A percentile compares a stretch with the other conserved stretches of the same genome.
These are phyloP conservation scores for Paramormyrops hopkinsi DNA, from an alignment of 2,797 vertebrate genomes.

Conservation along the genomic window DNA sequence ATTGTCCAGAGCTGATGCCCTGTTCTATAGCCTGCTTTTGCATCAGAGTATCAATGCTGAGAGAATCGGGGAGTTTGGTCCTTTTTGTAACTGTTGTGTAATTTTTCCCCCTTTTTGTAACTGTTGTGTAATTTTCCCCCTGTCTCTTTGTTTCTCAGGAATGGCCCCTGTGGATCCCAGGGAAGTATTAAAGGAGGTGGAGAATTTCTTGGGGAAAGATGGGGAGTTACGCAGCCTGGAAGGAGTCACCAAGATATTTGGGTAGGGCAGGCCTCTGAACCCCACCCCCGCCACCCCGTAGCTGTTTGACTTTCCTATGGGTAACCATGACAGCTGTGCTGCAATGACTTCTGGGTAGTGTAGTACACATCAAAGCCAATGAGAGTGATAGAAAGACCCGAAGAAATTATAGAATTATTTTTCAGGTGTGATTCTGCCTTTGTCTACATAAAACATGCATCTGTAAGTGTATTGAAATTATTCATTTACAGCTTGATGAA, in stretches of 20 bases:
- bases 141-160: slow-evolving; percentile 30
- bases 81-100: background rate
- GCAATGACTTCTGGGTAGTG: background rate
- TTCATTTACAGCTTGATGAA: slow-evolving; percentile 78
- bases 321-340: background rate
- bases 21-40: background rate
- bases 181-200: slow-evolving; percentile 86
- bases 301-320: background rate
- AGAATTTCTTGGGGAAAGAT: slow-evolving; percentile 80
- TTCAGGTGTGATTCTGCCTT: background rate
- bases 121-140: background rate
- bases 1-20: background rate
- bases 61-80: background rate
- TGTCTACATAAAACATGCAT: background rate
- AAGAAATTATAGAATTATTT: background rate
- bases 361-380: background rate
- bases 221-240: slow-evolving; percentile 86
- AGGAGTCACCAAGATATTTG: slow-evolving; percentile 85
- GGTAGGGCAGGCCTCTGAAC: slow-evolving; percentile 52
- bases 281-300: background rate
- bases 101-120: background rate
- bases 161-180: slow-evolving; percentile 93
- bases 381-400: background rate
- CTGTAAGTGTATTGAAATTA: background rate
- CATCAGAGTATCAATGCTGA: background rate